Base-by-base conservation (phyloP, 2,888 invertebrate genomes). In the Hyppa rectilinea region DNA sequence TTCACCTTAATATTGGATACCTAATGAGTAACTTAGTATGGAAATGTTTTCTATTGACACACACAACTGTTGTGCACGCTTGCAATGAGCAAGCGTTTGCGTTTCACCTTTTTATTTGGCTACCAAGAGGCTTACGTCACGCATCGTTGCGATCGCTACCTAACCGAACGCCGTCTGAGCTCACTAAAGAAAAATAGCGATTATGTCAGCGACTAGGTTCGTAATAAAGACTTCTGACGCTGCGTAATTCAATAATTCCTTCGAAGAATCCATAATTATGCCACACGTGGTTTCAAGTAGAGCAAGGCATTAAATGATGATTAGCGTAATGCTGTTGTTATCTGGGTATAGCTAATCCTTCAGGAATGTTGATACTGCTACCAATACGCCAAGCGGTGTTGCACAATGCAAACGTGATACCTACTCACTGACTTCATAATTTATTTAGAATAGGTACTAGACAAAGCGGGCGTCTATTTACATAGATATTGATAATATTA, bases 401-500 rank as follows among this genome's bases (percentile, higher is more conserved):
- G 17, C 36, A 61, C 43, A 49, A 47, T 61, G 45, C 29, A 49
- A 81, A 66, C 52, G 53, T 56, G 43, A 59, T 59, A 40, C n/a
- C n/a, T n/a, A n/a, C 23, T 62, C 55, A 58, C 29, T 14, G 43
- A n/a, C 5, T n/a, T 14, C 9, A 45, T 53, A 23, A 49, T 40
- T 43, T 65, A 71, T 76, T 76, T 65, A 53, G 34, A 80, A 50
- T 56, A 40, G 31, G 53, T 53, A 53, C n/a, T n/a, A 26, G 12
- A 65, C 29, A 26, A 47, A 56, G 17, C 6, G 47, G 26, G 38
- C 43, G 10, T 58, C 56, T 76, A 58, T 61, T 70, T 50, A 61
- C 55, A 56, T 38, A 76, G 34, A 47, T 14, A 56, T 68, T 64
- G 36, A 60, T 59, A 56, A 77, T 68, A 60, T 66, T 71, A 92